A percentile compares a stretch with the other conserved stretches of the same genome.
Evolutionary conservation across 2,888 invertebrate genomes (phyloP).

Genomic region (Acanthosepion lycidas): DNA sequence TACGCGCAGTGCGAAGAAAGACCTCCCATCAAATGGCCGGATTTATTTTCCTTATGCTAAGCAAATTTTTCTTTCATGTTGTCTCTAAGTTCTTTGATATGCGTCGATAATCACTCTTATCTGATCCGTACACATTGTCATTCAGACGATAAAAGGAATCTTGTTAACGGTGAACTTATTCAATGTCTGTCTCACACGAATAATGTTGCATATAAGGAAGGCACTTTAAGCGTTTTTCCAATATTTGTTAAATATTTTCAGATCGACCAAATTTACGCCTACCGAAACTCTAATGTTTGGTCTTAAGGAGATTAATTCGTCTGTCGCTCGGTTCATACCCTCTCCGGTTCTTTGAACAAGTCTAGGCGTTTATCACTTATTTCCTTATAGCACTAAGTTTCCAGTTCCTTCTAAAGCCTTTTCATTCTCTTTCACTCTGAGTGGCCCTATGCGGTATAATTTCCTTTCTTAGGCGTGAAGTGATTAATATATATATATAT

Average conservation of each 20-base stretch:
- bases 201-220: background rate
- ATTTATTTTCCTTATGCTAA: background rate
- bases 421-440: too few relatives aligned
- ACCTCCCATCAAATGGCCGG: background rate
- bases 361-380: too few relatives aligned
- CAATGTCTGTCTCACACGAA: background rate
- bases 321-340: too few relatives aligned
- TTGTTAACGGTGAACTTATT: background rate
- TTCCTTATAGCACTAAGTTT: too few relatives aligned
- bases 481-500: too few relatives aligned
- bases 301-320: too few relatives aligned
- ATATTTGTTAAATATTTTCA: background rate
- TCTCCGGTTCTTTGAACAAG: too few relatives aligned
- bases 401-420: too few relatives aligned
- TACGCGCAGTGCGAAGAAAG: background rate
- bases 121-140: background rate
- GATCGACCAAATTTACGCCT: too few relatives aligned
- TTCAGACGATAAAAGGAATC: background rate
- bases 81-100: background rate
- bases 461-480: too few relatives aligned
- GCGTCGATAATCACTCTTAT: background rate
- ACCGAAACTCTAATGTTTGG: too few relatives aligned
- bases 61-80: background rate
- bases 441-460: too few relatives aligned
- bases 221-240: background rate